Evolutionary conservation across 2,797 vertebrate genomes (phyloP), one percentile per base, ranked within the genome.

Genomic region (Acanthurus tractus): DNA sequence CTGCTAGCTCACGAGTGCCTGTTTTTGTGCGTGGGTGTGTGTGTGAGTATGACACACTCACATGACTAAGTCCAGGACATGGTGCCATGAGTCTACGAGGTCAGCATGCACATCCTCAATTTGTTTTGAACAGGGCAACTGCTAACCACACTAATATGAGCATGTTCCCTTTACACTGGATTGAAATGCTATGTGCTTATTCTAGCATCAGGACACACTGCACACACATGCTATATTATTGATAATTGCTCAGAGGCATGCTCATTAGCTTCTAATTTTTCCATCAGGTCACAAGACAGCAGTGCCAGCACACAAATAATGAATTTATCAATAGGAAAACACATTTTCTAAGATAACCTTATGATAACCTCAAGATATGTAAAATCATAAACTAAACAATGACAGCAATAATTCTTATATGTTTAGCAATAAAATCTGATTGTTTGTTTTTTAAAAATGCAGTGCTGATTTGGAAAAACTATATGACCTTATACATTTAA

Each of bases 51-150:
- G 61, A 49, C 22, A 15, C 56, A 45, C 20, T 82, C 81, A 82
- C 53, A 74, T 70, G 86, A 85, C 79, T 45, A 42, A 75, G 77
- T 70, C 64, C 49, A 74, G 71, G 74, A 79, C 83, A 81, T 3
- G 8, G 66, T 87, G 77, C 69, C 76, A 74, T 83, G 70, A 69
- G 46, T 77, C 68, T 58, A n/a, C 2, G 20, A 70, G 81, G 77
- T 82, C 70, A 77, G 34, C 67, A 25, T 63, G 55, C 20, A 72
- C 44, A 50, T 69, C 59, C 38, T 58, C 11, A 67, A 8, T 75
- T 62, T 44, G 34, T 76, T 53, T 61, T 69, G 49, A 83, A 70
- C 15, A 25, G 25, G 45, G 65, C 46, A 64, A 52, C 69, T 55
- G 56, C 68, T 44, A 44, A 74, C 25, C 44, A 58, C 25, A 61